Base-by-base conservation (phyloP, 2,797 vertebrate species). In the Lithobates pipiens region DNA sequence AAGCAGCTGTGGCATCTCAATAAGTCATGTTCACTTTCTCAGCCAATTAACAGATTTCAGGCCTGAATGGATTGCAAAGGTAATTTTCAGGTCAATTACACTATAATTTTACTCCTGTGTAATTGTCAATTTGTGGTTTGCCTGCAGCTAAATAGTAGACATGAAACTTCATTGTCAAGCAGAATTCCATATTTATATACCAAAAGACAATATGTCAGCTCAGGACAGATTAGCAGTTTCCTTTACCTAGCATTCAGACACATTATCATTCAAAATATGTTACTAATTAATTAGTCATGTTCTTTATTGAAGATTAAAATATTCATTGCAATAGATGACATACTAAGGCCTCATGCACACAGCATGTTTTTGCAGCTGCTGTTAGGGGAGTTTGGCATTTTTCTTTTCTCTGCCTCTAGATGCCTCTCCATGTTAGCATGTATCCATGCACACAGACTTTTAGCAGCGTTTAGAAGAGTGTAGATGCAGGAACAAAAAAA, bases 41-140 rank as follows among this genome's bases (percentile, higher is more conserved):
- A 63, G 18, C 63, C 42, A 73, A 80, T 76, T 70, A 80, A 67
- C 27, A 63, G 61, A 79, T 78, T 85, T 72, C 54, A 25, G 13
- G 76, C 54, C 27, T 73, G 32, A 73, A 78, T 46, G 21, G 32
- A 13, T 74, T 34, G 27, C 23, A 80, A 65, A 25, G 25, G 70
- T 73, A 10, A 42, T 63, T 85, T 85, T 85, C 70, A 85, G 63
- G 69, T 9, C 76, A 85, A 80, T 80, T 80, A 65, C 54, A 21
- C 50, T 21, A 29, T 36, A 25, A 39, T 73, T 29, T 72, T 57
- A 71, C 50, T 25, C 57, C 71, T 61, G 57, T 73, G 79, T 39
- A 39, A 61, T 65, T 82, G 18, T 39, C 61, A 39, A 39, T 65
- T n/a, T 72, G 32, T 57, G 16, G 70, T 78, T 67, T 13, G 3